phyloP scores from a whole-genome alignment of 2,888 invertebrate genomes.

The Ischnus inquisitorius region DNA sequence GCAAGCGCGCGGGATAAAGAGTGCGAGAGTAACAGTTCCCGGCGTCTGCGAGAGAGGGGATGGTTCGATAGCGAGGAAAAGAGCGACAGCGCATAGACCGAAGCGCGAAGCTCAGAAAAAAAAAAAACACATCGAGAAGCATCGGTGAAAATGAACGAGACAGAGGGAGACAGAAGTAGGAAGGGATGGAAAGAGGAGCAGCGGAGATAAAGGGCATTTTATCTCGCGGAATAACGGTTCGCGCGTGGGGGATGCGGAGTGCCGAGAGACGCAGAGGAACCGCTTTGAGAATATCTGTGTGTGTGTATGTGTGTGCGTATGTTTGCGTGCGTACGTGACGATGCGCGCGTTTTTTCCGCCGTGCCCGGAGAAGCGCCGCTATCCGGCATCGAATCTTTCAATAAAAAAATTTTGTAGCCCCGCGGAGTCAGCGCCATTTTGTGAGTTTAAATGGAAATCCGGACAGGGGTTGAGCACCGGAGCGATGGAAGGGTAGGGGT shows the following conservation, averaged over 20 bases:
- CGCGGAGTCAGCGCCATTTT: conserved; percentile 85
- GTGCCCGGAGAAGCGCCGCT: conserved; percentile 69
- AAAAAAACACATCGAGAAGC: conserved; percentile 47
- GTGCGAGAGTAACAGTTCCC: conserved; percentile 21
- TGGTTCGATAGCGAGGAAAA: conserved; percentile 57
- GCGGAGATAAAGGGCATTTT: conserved; percentile 71
- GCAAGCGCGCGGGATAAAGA: conserved; percentile 13
- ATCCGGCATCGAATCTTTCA: conserved; percentile 85
- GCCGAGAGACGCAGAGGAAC: conserved; percentile 54
- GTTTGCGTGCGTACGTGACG: conserved; percentile 29
- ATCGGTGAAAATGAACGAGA: conserved; percentile 61
- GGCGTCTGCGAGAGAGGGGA: conserved; percentile 40
- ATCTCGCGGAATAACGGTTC: conserved; percentile 72
- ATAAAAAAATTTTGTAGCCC: conserved; percentile 85
- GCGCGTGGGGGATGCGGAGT: conserved; percentile 22
- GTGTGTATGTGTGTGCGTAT: conserved; percentile 27
- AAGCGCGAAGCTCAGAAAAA: conserved; percentile 61
- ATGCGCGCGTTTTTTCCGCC: conserved; percentile 26
- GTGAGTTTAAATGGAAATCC: conserved; percentile 85
- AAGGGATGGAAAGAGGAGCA: conserved; percentile 70
- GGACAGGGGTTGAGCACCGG: conserved; percentile 68
- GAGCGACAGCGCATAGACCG: conserved; percentile 29
- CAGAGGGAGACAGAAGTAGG: conserved; percentile 50
- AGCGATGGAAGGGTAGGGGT: conserved; percentile 48
- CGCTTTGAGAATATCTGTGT: conserved; percentile 56